phyloP scores from a whole-genome alignment of 2,888 invertebrate species.

The Geophilus truncorum region DNA sequence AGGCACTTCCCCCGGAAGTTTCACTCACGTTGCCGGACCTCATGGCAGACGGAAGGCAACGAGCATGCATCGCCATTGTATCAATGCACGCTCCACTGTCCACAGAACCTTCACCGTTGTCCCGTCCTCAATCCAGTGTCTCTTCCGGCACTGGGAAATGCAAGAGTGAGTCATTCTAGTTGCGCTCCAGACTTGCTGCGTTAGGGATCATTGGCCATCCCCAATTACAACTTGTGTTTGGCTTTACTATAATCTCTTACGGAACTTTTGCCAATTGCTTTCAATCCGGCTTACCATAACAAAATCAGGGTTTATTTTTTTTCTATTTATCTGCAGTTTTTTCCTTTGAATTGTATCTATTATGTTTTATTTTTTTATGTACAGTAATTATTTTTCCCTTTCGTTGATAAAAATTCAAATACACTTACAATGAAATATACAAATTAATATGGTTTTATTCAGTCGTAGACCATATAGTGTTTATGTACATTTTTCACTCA shows the following conservation, averaged over 20 bases:
- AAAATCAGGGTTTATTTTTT: background rate
- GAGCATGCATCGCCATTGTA: conserved; percentile 22
- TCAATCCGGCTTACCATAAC: background rate
- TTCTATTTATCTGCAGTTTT: background rate
- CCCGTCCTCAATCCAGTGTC: background rate
- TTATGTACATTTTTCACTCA: no score
- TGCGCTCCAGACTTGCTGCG: background rate
- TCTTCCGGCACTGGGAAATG: conserved; percentile 6
- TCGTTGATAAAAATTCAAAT: no score
- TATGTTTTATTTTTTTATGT: no score
- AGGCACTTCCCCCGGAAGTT: conserved; percentile 28
- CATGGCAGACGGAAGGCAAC: conserved; percentile 29
- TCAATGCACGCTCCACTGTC: conserved; percentile 22
- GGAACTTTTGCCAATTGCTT: background rate
- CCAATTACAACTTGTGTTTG: conserved; percentile 12
- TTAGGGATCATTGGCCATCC: conserved; percentile 21
- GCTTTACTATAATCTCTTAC: background rate
- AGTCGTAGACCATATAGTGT: no score
- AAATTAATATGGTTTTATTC: no score
- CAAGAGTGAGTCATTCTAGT: background rate
- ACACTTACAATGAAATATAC: no score
- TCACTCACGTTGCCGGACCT: conserved; percentile 22
- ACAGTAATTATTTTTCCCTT: no score
- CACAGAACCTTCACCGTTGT: conserved; percentile 17
- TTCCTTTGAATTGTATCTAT: no score